Percentiles rank a stretch among this genome's conserved stretches.
Evolutionary conservation across 1,140 invertebrate genomes (phyloP).

Genomic region (Drosophila virilis): DNA sequence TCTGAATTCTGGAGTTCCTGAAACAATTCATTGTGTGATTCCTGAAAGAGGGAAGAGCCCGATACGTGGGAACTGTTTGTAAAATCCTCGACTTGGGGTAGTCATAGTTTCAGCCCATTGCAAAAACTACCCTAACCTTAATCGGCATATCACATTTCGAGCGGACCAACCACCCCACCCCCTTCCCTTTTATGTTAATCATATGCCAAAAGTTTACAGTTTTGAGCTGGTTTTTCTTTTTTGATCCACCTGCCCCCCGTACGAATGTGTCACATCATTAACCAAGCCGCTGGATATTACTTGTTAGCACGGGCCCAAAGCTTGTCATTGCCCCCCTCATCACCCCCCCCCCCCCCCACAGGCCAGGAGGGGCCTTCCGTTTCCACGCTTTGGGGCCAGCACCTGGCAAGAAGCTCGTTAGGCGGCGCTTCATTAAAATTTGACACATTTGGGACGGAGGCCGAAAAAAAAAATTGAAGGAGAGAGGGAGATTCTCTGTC

Average conservation of each 20-base stretch:
- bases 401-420: slow-evolving; percentile 63
- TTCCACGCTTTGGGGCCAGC: background rate
- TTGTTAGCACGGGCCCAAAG: slow-evolving; percentile 10
- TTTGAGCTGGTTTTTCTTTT: slow-evolving; percentile 6
- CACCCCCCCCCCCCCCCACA: background rate
- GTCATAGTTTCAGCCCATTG: too few species aligned
- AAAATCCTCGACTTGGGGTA: too few species aligned
- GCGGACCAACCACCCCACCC: too few species aligned
- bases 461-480: slow-evolving; percentile 8
- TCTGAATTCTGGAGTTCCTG: too few species aligned
- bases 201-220: background rate
- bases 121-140: background rate
- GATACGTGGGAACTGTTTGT: too few species aligned
- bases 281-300: slow-evolving; percentile 18
- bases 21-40: too few species aligned
- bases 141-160: background rate
- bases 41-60: too few species aligned
- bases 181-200: background rate
- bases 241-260: background rate
- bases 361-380: background rate
- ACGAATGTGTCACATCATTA: slow-evolving; percentile 28
- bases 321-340: background rate
- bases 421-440: slow-evolving; percentile 77
- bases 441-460: slow-evolving; percentile 64
- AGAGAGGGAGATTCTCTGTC: background rate